Percentiles rank a stretch among this genome's conserved stretches.
These are phyloP conservation scores for Ctenochaetus hawaiiensis DNA, from an alignment of 2,797 vertebrate genomes.

Conservation along the genomic window DNA sequence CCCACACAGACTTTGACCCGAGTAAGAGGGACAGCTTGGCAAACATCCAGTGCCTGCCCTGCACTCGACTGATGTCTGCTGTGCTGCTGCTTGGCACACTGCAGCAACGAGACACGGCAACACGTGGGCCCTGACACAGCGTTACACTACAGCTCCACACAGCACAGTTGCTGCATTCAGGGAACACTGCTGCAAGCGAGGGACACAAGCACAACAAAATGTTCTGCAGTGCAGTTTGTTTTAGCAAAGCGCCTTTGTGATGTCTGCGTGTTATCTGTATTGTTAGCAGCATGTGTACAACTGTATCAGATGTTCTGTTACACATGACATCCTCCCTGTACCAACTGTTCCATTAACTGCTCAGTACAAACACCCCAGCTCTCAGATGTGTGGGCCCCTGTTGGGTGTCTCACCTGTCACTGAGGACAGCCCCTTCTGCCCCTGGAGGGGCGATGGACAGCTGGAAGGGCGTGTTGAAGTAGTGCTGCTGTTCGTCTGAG, in stretches of 20 bases:
- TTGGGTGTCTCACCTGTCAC: slow-evolving; percentile 90
- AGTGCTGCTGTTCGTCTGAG: slow-evolving; percentile 98
- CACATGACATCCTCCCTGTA: background rate
- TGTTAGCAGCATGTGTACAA: background rate
- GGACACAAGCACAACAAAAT: background rate
- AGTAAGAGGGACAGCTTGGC: slow-evolving; percentile 58
- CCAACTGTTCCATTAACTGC: background rate
- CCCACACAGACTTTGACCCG: slow-evolving; percentile 76
- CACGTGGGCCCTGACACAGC: slow-evolving; percentile 58
- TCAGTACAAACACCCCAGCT: background rate
- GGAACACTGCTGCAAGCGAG: slow-evolving; percentile 9
- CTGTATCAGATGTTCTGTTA: slow-evolving; percentile 2
- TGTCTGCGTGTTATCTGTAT: slow-evolving; percentile 8
- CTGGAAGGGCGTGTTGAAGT: slow-evolving; percentile 99
- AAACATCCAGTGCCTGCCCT: slow-evolving; percentile 45
- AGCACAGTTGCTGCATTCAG: slow-evolving; percentile 20
- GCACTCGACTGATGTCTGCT: slow-evolving; percentile 43
- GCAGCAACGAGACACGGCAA: slow-evolving; percentile 47
- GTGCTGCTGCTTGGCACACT: slow-evolving; percentile 51
- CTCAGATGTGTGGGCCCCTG: background rate
- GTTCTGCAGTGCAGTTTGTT: slow-evolving; percentile 8
- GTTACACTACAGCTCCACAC: slow-evolving; percentile 11
- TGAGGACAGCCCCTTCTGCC: slow-evolving; percentile 94
- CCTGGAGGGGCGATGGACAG: slow-evolving; percentile 96
- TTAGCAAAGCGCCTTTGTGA: slow-evolving; percentile 5